Evolutionary conservation across 2,888 invertebrate genomes (phyloP), one percentile per base, ranked within the genome.

Genomic region (Conops quadrifasciatus): DNA sequence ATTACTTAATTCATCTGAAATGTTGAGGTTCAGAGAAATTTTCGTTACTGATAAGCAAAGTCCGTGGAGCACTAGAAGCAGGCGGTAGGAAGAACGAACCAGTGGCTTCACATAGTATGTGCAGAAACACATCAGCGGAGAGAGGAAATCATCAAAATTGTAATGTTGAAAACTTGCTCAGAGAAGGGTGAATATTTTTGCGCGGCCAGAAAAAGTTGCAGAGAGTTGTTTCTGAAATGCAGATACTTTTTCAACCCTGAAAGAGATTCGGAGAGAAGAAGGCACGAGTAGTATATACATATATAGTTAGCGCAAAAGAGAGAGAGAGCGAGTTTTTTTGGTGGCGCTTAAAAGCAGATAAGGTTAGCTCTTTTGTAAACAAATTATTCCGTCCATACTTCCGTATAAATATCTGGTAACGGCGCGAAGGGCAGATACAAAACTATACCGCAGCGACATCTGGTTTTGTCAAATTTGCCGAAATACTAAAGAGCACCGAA

Each of bases 1-100:
- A 81, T 82, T 80, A 78, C 81, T 81, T 81, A 82, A 81, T 81
- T 81, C 81, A 77, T 77, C 78, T 80, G 80, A 82, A 81, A 81
- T 80, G 81, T 81, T 75, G 75, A 81, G 79, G 78, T 82, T 81
- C 78, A 72, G 79, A 76, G 78, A 75, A 79, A 76, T 79, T 79
- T 79, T 76, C 19, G 56, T 56, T 70, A 71, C 70, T 73, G 72
- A 71, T 71, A 69, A 64, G 60, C 60, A 59, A 64, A 15, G 28
- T 36, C 36, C 9, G 36, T 36, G 36, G 36, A 36, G 36, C 9
- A 7, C 9, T 36, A 9, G 9, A 36, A 36, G 36, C 5, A 9
- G 36, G 36, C 9, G 36, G 9, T 9, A 9, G 36, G 36, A 36
- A 36, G 11, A 67, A 59, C n/a, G 1, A 45, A 65, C 5, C 36